phyloP scores from a whole-genome alignment of 1,140 invertebrate species.

The Drosophila sucinea region DNA sequence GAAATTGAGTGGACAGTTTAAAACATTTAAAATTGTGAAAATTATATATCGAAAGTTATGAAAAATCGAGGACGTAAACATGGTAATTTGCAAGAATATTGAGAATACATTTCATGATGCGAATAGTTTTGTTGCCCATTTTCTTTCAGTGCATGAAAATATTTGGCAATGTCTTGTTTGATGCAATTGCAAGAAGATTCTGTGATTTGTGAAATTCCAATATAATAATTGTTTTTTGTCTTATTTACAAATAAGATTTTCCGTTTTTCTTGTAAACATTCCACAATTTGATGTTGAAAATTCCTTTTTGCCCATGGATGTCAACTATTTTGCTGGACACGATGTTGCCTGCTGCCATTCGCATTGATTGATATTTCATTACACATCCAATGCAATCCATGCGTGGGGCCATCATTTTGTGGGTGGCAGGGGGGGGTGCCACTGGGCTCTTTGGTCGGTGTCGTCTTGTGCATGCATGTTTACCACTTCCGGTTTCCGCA shows the following conservation, averaged over 20 bases:
- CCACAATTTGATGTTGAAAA: conserved; percentile 12
- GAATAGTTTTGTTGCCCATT: neutral
- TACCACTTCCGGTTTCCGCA: conserved; percentile 77
- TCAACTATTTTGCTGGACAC: conserved; percentile 7
- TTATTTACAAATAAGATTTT: conserved; percentile 11
- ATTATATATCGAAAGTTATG: too few relatives aligned
- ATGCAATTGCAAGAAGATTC: neutral
- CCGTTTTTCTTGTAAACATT: conserved; percentile 12
- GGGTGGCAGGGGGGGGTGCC: conserved; percentile 16
- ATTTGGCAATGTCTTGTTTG: neutral
- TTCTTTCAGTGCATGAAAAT: neutral
- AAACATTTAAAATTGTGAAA: too few relatives aligned
- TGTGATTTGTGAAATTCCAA: conserved; percentile 8
- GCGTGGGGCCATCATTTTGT: conserved; percentile 49
- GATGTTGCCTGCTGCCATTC: conserved; percentile 22
- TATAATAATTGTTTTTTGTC: conserved; percentile 11
- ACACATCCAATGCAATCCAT: conserved; percentile 61
- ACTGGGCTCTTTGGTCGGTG: conserved; percentile 19
- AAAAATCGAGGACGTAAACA: too few relatives aligned
- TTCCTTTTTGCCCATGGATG: neutral
- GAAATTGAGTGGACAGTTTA: too few relatives aligned
- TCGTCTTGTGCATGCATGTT: conserved; percentile 67
- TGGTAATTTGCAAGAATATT: too few relatives aligned
- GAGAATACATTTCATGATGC: too few relatives aligned
- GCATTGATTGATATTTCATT: conserved; percentile 81